These are phyloP conservation scores for Sympetrum striolatum DNA, from an alignment of 2,888 invertebrate genomes.

Conservation along the genomic window DNA sequence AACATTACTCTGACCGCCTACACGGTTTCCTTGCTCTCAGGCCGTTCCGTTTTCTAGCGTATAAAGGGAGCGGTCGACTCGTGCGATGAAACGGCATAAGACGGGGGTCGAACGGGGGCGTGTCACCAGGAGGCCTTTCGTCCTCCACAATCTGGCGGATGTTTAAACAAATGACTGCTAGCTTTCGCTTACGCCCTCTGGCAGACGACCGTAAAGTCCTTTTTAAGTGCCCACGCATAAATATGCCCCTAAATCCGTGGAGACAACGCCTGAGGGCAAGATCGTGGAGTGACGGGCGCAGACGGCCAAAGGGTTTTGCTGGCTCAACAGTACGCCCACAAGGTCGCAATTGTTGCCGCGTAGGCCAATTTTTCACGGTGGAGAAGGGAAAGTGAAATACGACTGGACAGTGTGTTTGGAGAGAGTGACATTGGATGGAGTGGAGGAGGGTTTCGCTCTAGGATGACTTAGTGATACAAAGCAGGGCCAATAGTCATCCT, in stretches of 20 bases:
- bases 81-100: background rate
- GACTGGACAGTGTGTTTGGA: background rate
- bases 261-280: background rate
- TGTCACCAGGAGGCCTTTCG: background rate
- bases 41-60: too few relatives aligned
- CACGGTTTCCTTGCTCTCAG: too few relatives aligned
- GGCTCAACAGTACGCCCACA: constrained; percentile 10
- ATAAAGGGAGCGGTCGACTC: too few relatives aligned
- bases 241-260: background rate
- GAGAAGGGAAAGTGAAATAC: constrained; percentile 23
- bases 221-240: background rate
- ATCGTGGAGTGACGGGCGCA: too few relatives aligned
- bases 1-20: too few relatives aligned
- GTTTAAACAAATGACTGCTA: background rate
- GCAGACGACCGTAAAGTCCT: background rate
- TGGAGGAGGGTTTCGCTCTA: background rate
- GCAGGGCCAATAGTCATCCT: background rate
- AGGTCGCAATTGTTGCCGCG: constrained; percentile 16
- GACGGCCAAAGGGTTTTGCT: constrained; percentile 13
- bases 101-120: background rate
- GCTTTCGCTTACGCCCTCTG: background rate
- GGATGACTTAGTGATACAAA: background rate
- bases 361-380: background rate
- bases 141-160: background rate
- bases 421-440: background rate